Conservation (phyloP, 2,797 vertebrate genomes). For the Smutsia temminckii region DNA sequence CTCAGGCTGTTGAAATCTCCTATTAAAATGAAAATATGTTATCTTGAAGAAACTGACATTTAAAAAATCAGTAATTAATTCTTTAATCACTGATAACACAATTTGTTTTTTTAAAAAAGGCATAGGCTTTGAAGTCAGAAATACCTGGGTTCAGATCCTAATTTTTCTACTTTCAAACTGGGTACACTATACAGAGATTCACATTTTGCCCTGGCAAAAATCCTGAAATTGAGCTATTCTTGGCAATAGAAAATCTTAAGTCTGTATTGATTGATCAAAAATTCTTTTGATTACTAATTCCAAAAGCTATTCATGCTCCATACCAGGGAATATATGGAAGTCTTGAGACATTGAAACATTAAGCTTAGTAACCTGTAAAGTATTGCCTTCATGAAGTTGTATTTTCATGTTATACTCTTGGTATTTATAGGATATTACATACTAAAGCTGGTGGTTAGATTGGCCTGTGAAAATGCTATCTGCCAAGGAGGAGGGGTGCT, state of each 20-base stretch:
- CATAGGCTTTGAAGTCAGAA: conserved; percentile 3
- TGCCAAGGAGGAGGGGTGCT: neutral
- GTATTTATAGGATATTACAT: neutral
- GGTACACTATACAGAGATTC: neutral
- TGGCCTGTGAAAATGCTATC: neutral
- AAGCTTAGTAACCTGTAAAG: neutral
- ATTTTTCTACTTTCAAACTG: conserved; percentile 21
- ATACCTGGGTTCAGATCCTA: neutral
- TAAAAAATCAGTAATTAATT: neutral
- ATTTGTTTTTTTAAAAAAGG: neutral
- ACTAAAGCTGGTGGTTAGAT: neutral
- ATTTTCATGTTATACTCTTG: neutral
- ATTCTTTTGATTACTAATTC: conserved; percentile 37
- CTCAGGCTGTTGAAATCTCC: neutral
- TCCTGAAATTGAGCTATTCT: conserved; percentile 32
- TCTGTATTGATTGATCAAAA: conserved; percentile 24
- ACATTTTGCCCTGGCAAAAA: conserved; percentile 44
- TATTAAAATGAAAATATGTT: neutral
- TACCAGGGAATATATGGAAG: neutral
- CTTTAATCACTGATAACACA: neutral
- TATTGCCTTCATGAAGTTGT: neutral
- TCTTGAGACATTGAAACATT: conserved; percentile 2
- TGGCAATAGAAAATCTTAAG: neutral
- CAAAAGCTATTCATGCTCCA: conserved; percentile 13
- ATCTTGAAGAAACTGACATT: neutral